Evolutionary conservation across 2,797 vertebrate genomes (phyloP).

Genomic region (Meda fulgida): DNA sequence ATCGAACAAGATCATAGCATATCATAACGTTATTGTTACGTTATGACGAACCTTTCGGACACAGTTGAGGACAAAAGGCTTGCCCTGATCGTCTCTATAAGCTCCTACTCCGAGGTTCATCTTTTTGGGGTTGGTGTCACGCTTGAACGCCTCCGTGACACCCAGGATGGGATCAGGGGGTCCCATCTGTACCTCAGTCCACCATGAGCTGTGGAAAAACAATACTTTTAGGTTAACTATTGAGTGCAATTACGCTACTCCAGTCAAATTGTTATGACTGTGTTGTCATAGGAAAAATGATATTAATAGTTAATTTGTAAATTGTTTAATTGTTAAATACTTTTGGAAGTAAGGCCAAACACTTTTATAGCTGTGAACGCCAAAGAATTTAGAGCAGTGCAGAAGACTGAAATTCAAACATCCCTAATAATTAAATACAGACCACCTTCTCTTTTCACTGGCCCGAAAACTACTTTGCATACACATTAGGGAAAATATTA

Average conservation of each 20-base stretch:
- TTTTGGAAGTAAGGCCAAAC: constrained; percentile 59
- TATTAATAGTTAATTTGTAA: constrained; percentile 16
- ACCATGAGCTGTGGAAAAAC: constrained; percentile 88
- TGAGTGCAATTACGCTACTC: background rate
- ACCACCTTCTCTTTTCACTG: background rate
- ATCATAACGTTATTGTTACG: background rate
- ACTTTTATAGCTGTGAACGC: constrained; percentile 38
- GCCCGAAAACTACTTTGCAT: background rate
- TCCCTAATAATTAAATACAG: constrained; percentile 1
- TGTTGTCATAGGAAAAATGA: background rate
- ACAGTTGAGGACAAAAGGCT: constrained; percentile 91
- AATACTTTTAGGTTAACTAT: background rate
- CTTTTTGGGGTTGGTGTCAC: constrained; percentile 93
- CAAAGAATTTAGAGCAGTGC: constrained; percentile 37
- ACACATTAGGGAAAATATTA: background rate
- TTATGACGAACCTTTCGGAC: constrained; percentile 88
- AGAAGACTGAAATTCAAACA: constrained; percentile 42
- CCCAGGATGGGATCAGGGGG: constrained; percentile 97
- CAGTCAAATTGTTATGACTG: background rate
- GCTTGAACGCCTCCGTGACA: constrained; percentile 94
- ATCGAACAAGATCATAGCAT: background rate
- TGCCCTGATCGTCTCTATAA: constrained; percentile 94
- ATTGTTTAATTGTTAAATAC: background rate
- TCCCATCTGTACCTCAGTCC: constrained; percentile 96
- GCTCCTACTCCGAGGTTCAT: constrained; percentile 99